Evolutionary conservation across 1,140 invertebrate species (phyloP).

Genomic region (Psix sp.): DNA sequence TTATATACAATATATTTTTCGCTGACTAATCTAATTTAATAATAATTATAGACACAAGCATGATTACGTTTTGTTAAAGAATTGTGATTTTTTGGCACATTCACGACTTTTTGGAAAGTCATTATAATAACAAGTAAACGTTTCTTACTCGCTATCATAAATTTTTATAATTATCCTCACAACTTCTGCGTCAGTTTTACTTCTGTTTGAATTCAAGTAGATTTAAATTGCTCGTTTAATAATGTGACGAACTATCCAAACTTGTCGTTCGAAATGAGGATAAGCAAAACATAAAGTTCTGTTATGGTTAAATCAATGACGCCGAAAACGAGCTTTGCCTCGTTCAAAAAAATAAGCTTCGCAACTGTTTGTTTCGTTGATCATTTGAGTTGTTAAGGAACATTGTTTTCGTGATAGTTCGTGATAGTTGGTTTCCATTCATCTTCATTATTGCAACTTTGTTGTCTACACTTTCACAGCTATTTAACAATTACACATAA

Average conservation of each 20-base stretch:
- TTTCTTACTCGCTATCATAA: conserved; percentile 35
- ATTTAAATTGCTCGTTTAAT: too few relatives aligned
- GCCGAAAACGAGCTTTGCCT: background rate
- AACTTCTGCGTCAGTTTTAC: background rate
- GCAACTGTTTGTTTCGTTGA: conserved; percentile 37
- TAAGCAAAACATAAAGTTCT: background rate
- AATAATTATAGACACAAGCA: conserved; percentile 48
- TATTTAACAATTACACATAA: conserved; percentile 46
- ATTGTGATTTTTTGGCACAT: conserved; percentile 52
- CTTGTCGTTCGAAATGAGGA: too few relatives aligned
- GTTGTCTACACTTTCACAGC: conserved; percentile 35
- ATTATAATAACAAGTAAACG: conserved; percentile 28
- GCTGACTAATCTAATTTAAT: conserved; percentile 6
- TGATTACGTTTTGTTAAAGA: conserved; percentile 26
- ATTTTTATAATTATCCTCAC: conserved; percentile 19
- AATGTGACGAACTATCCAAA: too few relatives aligned
- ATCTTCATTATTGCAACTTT: conserved; percentile 29
- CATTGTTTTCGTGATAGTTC: conserved; percentile 52
- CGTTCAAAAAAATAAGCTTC: conserved; percentile 36
- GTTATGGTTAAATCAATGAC: background rate
- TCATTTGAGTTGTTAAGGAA: conserved; percentile 42
- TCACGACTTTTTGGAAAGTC: conserved; percentile 50
- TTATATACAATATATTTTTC: background rate
- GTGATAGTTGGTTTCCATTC: conserved; percentile 29
- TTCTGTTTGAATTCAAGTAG: too few relatives aligned